Percentiles rank a stretch among this genome's conserved stretches.
phyloP scores from a whole-genome alignment of 2,113 vertebrate species.

The Heloderma charlesbogerti region DNA sequence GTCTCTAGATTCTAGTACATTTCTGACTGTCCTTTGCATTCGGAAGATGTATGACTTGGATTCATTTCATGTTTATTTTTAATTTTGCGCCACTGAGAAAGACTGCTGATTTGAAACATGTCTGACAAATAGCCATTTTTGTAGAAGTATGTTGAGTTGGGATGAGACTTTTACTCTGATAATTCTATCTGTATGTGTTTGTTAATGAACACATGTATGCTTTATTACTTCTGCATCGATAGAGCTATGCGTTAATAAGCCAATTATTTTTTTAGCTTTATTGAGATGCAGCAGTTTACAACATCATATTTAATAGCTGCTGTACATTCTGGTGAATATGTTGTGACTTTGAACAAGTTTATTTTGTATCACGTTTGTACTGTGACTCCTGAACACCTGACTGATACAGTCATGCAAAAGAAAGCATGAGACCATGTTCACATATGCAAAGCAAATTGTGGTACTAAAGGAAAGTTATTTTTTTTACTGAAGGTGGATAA shows the following conservation, averaged over 20 bases:
- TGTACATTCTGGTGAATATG: too few relatives aligned
- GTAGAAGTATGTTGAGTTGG: background rate
- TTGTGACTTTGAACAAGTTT: background rate
- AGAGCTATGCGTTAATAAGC: background rate
- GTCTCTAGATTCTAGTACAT: background rate
- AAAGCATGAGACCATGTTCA: fast-evolving
- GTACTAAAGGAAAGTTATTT: fast-evolving
- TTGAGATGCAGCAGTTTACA: background rate
- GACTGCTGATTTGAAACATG: background rate
- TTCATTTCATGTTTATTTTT: background rate
- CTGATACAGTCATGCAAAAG: background rate
- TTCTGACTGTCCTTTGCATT: background rate
- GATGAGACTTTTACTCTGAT: background rate
- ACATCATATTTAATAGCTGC: background rate
- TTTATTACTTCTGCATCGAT: background rate
- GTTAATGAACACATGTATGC: background rate
- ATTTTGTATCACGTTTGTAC: background rate
- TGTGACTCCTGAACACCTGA: background rate
- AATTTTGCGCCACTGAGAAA: background rate
- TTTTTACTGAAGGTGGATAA: background rate
- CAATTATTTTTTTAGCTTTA: background rate
- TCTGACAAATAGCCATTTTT: background rate
- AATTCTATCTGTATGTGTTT: background rate
- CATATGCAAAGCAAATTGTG: background rate
- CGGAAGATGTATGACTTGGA: background rate